Evolutionary conservation across 2,113 vertebrate genomes (phyloP).

Genomic region (Monopterus albus): DNA sequence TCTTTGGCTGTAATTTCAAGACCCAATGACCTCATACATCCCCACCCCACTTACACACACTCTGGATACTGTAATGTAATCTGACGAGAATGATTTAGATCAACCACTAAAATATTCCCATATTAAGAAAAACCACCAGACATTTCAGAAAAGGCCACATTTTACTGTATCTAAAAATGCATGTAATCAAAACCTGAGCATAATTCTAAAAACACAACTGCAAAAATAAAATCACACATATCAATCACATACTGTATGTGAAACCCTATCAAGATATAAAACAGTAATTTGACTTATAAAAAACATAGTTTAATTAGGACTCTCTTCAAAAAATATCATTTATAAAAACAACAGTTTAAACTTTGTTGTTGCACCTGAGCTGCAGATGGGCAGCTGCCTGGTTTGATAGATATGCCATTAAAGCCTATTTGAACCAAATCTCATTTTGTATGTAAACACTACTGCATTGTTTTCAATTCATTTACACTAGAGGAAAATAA

Average conservation of each 20-base stretch:
- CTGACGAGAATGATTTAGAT: background rate
- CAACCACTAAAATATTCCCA: background rate
- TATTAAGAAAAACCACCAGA: background rate
- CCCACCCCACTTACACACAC: slow-evolving; percentile 28
- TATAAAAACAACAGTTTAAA: too few relatives aligned
- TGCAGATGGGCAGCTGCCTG: background rate
- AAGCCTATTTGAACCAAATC: slow-evolving; percentile 10
- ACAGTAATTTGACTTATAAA: background rate
- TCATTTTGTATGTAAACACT: slow-evolving; percentile 11
- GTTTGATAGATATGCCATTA: background rate
- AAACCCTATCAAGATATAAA: slow-evolving; percentile 7
- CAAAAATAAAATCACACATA: background rate
- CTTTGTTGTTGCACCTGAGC: too few relatives aligned
- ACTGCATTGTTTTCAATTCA: background rate
- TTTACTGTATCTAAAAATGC: slow-evolving; percentile 14
- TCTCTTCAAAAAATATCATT: too few relatives aligned
- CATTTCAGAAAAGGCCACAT: background rate
- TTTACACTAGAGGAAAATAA: background rate
- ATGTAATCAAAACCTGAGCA: too few relatives aligned
- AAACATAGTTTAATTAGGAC: too few relatives aligned
- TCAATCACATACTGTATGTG: background rate
- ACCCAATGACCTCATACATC: slow-evolving; percentile 64
- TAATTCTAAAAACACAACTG: slow-evolving; percentile 7
- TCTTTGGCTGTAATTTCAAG: slow-evolving; percentile 44
- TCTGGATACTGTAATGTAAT: slow-evolving; percentile 6